Conservation (phyloP, 2,888 invertebrate genomes). For the Agrypnus murinus region DNA sequence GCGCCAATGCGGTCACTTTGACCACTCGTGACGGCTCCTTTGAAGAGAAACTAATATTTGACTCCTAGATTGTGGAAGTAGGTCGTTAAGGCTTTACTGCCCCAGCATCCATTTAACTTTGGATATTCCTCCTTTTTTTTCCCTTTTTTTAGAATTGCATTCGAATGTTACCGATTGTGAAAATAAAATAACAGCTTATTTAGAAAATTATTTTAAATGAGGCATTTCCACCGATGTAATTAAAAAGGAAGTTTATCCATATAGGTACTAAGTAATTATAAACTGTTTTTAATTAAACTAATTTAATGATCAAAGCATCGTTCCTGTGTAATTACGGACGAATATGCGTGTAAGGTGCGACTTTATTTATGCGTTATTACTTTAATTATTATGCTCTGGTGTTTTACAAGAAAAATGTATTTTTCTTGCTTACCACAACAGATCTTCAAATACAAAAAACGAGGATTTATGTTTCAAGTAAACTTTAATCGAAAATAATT, state of each 20-base stretch:
- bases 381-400: constrained; percentile 41
- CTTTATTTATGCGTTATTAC: constrained; percentile 58
- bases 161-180: not conserved
- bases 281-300: constrained; percentile 57
- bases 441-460: not conserved
- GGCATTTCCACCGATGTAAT: not conserved
- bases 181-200: constrained; percentile 3
- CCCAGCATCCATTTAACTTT: constrained; percentile 21
- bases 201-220: constrained; percentile 15
- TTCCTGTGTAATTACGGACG: constrained; percentile 53
- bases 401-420: constrained; percentile 6
- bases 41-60: constrained; percentile 51
- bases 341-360: constrained; percentile 50
- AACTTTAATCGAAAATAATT: too few species aligned
- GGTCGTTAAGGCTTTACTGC: constrained; percentile 32
- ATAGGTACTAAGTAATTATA: constrained; percentile 42
- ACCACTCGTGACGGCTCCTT: constrained; percentile 49
- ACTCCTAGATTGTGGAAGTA: constrained; percentile 41
- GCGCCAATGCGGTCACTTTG: constrained; percentile 59
- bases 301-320: constrained; percentile 54
- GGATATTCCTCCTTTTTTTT: not conserved
- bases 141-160: not conserved
- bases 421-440: constrained; percentile 8
- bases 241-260: constrained; percentile 22
- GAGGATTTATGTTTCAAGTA: too few species aligned